Evolutionary conservation across 2,113 vertebrate genomes (phyloP).

Genomic region (Hippoglossus stenolepis): DNA sequence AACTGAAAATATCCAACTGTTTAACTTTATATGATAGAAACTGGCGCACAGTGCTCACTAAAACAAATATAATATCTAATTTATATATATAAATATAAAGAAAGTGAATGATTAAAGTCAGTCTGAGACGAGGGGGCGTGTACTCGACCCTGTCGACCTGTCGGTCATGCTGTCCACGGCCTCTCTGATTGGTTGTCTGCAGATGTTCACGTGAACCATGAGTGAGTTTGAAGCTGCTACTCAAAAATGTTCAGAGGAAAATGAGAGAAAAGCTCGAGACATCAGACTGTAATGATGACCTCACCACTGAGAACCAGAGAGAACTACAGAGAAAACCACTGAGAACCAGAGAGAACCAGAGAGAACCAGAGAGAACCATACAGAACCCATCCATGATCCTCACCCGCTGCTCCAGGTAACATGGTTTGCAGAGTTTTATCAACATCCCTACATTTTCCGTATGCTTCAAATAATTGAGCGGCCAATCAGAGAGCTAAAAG

Average conservation of each 20-base stretch:
- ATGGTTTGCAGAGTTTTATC: neutral
- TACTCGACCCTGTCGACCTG: neutral
- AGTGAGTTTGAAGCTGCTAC: conserved; percentile 35
- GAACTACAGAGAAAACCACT: neutral
- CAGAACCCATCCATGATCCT: neutral
- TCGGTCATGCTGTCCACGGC: conserved; percentile 25
- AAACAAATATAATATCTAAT: neutral
- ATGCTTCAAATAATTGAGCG: neutral
- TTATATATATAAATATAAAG: neutral
- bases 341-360: neutral
- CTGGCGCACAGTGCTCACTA: no score
- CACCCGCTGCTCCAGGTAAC: neutral
- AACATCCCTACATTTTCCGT: neutral
- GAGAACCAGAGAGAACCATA: no score
- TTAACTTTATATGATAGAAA: neutral
- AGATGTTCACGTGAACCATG: conserved; percentile 70
- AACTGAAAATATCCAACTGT: no score
- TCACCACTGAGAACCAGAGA: neutral
- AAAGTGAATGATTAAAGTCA: neutral
- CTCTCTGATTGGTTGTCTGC: conserved; percentile 70
- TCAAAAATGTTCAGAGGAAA: neutral
- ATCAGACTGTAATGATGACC: neutral
- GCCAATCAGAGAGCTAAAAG: neutral
- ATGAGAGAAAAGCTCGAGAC: neutral
- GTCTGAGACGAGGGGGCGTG: neutral